Percentiles rank a stretch among this genome's conserved stretches.
Conservation (phyloP, 2,113 vertebrate species). For the Catharus fuscescens region DNA sequence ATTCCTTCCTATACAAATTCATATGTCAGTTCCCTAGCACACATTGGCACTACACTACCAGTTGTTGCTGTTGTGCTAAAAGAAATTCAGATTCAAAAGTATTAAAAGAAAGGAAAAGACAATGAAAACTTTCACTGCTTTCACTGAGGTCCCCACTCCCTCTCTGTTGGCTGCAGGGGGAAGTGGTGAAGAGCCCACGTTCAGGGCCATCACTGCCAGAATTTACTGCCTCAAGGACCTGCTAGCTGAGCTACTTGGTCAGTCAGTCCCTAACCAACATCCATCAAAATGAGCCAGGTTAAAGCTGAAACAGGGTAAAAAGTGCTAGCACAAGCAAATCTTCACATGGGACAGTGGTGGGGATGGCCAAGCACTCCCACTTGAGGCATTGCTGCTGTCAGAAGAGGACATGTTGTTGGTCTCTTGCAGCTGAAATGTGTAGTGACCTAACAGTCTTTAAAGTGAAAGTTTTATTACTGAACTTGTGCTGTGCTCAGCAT, state of each 20-base stretch:
- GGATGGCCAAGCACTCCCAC: not conserved
- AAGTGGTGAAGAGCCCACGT: not conserved
- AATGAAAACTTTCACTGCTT: not conserved
- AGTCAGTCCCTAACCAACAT: not conserved
- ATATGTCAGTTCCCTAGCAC: not conserved
- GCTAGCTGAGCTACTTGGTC: not conserved
- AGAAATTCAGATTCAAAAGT: not conserved
- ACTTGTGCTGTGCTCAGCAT: not conserved
- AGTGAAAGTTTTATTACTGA: not conserved
- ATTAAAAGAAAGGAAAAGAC: not conserved
- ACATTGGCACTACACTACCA: not conserved
- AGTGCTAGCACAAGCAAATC: not conserved
- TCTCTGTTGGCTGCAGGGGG: not conserved
- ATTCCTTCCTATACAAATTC: not conserved
- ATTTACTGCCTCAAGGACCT: not conserved
- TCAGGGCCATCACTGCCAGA: not conserved
- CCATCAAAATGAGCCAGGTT: not conserved
- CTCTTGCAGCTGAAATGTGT: not conserved
- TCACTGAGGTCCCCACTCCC: not conserved
- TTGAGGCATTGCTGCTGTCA: not conserved
- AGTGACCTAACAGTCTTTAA: not conserved
- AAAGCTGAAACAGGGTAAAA: not conserved
- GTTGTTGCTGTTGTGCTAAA: not conserved
- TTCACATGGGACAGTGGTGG: not conserved
- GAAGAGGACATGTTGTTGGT: accelerated